phyloP scores from a whole-genome alignment of 2,888 invertebrate species.

The Strigamia maritima region DNA sequence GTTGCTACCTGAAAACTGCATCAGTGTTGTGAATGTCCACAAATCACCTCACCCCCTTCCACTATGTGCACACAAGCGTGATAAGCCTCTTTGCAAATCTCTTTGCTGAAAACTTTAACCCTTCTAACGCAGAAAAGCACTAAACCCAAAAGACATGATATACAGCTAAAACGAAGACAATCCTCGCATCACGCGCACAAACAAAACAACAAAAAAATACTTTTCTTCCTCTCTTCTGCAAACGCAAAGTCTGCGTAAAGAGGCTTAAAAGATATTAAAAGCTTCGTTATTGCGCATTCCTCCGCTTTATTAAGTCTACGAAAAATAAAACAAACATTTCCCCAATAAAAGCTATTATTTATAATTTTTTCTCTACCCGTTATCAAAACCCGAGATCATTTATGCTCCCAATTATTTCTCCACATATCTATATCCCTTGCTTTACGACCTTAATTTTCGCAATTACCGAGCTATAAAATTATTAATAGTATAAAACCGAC shows the following conservation, averaged over 20 bases:
- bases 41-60: not conserved
- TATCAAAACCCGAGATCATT: conserved; percentile 4
- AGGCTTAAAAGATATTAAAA: conserved; percentile 20
- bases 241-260: not conserved
- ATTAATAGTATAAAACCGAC: conserved; percentile 6
- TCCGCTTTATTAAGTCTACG: not conserved
- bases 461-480: conserved; percentile 22
- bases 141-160: conserved; percentile 12
- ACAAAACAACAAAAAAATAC: not conserved
- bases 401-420: conserved; percentile 6
- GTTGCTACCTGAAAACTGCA: conserved; percentile 24
- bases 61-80: conserved; percentile 8
- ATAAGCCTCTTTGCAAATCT: conserved; percentile 17
- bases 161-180: conserved; percentile 18
- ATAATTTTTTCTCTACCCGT: conserved; percentile 6
- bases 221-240: not conserved
- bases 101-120: conserved; percentile 27
- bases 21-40: conserved; percentile 6
- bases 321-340: conserved; percentile 22
- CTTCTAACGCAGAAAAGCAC: conserved; percentile 27
- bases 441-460: conserved; percentile 21
- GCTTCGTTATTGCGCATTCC: conserved; percentile 3
- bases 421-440: not conserved
- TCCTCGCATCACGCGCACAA: not conserved
- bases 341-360: conserved; percentile 5